These are phyloP conservation scores for Kuschelorhynchus macadamiae DNA, from an alignment of 2,888 invertebrate species.

Conservation along the genomic window DNA sequence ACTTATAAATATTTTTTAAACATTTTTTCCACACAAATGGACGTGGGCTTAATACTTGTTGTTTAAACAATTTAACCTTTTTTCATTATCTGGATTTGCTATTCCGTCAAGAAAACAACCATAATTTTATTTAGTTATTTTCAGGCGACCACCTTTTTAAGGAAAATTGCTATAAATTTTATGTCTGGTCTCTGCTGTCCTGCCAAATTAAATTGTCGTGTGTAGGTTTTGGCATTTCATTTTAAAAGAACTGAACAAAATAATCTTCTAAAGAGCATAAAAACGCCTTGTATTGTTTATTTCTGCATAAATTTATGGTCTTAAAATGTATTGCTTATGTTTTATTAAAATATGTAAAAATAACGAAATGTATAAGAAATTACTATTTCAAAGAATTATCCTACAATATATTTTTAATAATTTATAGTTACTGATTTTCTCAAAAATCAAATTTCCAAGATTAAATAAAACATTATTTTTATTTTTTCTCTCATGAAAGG, in stretches of 20 bases:
- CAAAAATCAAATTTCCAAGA: no score
- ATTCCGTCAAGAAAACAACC: slow-evolving; percentile 37
- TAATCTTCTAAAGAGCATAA: no score
- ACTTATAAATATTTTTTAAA: slow-evolving; percentile 30
- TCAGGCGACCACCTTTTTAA: slow-evolving; percentile 37
- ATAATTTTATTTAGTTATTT: slow-evolving; percentile 38
- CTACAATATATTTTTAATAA: no score
- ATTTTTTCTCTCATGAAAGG: no score
- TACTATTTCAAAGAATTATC: no score
- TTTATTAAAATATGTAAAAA: no score
- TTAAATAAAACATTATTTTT: no score
- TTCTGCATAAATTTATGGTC: no score
- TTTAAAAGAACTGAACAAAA: slow-evolving; percentile 16
- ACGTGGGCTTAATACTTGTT: slow-evolving; percentile 39
- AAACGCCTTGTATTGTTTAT: no score
- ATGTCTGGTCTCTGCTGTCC: slow-evolving; percentile 26
- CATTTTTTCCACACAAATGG: slow-evolving; percentile 32
- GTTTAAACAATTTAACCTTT: slow-evolving; percentile 33
- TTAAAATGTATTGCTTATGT: no score
- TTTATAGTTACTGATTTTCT: no score
- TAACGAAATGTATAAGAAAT: no score
- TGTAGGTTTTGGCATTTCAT: slow-evolving; percentile 39
- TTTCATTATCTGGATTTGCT: slow-evolving; percentile 43
- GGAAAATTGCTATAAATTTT: slow-evolving; percentile 38
- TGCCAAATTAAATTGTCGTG: slow-evolving; percentile 38